These are phyloP conservation scores for Pseudotriccus pelzelni DNA, from an alignment of 2,797 vertebrate species.

Conservation along the genomic window DNA sequence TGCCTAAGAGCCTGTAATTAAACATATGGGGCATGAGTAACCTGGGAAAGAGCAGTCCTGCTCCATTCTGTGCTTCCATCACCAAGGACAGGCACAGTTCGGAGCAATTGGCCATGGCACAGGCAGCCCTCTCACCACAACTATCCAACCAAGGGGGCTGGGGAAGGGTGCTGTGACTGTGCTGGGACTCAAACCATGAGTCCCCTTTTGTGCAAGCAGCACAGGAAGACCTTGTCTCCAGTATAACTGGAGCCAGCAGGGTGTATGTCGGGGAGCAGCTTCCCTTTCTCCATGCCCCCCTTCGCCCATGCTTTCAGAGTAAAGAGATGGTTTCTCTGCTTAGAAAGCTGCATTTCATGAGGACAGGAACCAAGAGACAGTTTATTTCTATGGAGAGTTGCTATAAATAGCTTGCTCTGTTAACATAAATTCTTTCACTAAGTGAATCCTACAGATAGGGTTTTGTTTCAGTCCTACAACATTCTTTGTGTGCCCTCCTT, in stretches of 20 bases:
- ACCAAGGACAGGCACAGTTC: neutral
- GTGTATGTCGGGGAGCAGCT: neutral
- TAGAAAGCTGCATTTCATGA: constrained; percentile 20
- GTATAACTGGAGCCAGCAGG: neutral
- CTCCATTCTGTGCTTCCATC: rapidly evolving
- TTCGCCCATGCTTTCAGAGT: neutral
- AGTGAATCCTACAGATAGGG: constrained; percentile 49
- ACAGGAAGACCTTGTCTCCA: constrained; percentile 13
- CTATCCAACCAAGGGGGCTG: neutral
- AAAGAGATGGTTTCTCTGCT: constrained; percentile 20
- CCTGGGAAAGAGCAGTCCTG: neutral
- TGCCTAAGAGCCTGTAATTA: neutral
- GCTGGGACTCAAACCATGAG: neutral
- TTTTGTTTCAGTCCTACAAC: constrained; percentile 50
- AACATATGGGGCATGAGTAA: neutral
- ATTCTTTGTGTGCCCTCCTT: constrained; percentile 13
- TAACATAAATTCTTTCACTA: constrained; percentile 50
- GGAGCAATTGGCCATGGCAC: rapidly evolving
- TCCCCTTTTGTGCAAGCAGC: neutral
- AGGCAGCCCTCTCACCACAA: rapidly evolving
- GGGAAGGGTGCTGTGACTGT: neutral
- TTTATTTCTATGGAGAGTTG: constrained; percentile 37
- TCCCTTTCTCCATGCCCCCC: neutral
- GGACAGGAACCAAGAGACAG: constrained; percentile 27
- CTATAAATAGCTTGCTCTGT: constrained; percentile 70